These are phyloP conservation scores for Dermochelys coriacea DNA, from an alignment of 2,797 vertebrate species.

Conservation along the genomic window DNA sequence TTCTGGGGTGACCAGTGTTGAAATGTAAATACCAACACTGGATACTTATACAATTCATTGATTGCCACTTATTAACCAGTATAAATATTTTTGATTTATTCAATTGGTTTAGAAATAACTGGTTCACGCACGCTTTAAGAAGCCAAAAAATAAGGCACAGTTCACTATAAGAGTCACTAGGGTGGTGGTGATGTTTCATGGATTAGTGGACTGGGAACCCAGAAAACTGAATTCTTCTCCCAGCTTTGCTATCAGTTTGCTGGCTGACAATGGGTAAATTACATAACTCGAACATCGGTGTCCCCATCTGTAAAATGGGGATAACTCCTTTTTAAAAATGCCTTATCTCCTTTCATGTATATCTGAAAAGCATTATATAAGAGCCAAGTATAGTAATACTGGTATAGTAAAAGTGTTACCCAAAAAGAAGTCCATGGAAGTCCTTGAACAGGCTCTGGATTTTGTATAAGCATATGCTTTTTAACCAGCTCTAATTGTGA, in stretches of 20 bases:
- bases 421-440: neutral
- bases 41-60: neutral
- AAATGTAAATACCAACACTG: neutral
- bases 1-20: neutral
- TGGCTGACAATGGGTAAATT: neutral
- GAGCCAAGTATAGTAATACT: neutral
- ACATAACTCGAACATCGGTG: accelerated
- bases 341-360: neutral
- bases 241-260: neutral
- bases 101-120: neutral
- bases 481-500: neutral
- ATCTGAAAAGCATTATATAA: neutral
- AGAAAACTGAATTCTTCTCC: neutral
- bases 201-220: neutral
- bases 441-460: neutral
- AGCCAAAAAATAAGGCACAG: neutral
- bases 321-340: neutral
- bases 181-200: neutral
- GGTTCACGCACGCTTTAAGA: neutral
- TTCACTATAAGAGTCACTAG: neutral
- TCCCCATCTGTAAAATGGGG: neutral
- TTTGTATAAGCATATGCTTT: neutral
- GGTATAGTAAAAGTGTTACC: neutral
- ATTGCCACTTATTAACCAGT: neutral
- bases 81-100: neutral